Conservation (phyloP, 2,113 vertebrate species). For the Megaptera novaeangliae region DNA sequence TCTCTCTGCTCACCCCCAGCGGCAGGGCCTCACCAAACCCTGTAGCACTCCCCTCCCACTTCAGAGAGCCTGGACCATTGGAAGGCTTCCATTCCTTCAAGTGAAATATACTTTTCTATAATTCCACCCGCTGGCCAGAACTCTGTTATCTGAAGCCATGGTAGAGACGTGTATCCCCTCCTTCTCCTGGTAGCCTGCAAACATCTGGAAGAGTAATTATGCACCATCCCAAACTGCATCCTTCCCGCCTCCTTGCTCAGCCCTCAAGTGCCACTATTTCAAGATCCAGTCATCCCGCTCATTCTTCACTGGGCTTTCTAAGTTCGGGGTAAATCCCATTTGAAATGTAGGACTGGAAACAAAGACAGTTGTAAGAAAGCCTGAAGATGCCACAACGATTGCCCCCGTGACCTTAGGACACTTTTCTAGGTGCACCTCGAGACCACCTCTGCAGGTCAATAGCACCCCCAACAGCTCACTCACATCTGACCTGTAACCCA, state of each 20-base stretch:
- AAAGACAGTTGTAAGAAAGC: not conserved
- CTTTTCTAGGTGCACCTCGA: not conserved
- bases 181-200: not conserved
- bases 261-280: not conserved
- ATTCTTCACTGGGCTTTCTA: not conserved
- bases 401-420: accelerated
- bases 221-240: not conserved
- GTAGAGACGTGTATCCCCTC: not conserved
- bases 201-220: not conserved
- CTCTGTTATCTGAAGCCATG: not conserved
- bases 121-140: not conserved
- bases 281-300: not conserved
- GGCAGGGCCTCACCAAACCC: no score
- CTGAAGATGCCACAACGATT: not conserved
- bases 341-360: not conserved
- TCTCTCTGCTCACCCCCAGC: not conserved
- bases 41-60: not conserved
- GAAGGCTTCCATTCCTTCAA: not conserved
- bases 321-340: not conserved
- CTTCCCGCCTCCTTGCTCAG: not conserved
- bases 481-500: not conserved
- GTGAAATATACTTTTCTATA: not conserved
- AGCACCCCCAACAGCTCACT: accelerated
- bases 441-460: no score
- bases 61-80: not conserved